Conservation (phyloP, 1,140 invertebrate genomes). For the Psilanteris sp. region DNA sequence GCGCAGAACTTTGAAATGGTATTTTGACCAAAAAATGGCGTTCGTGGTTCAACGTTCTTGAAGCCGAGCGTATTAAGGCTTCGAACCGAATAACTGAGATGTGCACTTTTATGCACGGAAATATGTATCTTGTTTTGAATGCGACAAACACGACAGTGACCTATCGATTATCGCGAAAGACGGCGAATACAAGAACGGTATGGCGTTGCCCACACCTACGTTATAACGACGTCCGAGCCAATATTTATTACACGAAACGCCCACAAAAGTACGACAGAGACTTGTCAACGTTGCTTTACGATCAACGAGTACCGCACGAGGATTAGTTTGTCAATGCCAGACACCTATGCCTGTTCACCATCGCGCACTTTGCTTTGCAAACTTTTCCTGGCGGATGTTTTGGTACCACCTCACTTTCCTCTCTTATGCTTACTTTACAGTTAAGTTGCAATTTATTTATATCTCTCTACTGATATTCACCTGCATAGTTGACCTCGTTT, state of each 20-base stretch:
- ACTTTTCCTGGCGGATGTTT: constrained; percentile 36
- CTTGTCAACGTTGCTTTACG: constrained; percentile 74
- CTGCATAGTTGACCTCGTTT: too few species aligned
- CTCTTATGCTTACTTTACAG: constrained; percentile 35
- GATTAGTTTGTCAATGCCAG: constrained; percentile 78
- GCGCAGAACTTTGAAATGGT: too few species aligned
- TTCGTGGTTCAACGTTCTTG: too few species aligned
- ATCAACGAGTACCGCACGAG: constrained; percentile 72
- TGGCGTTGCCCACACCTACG: constrained; percentile 41
- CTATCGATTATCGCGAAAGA: constrained; percentile 57
- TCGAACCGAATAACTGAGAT: constrained; percentile 5
- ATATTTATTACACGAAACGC: constrained; percentile 71
- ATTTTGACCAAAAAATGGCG: too few species aligned
- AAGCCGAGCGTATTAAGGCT: too few species aligned
- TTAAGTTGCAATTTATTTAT: too few species aligned
- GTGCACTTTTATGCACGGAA: constrained; percentile 5
- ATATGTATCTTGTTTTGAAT: constrained; percentile 35
- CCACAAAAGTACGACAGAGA: constrained; percentile 72
- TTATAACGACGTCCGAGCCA: constrained; percentile 62
- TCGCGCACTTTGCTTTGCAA: constrained; percentile 40
- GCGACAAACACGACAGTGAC: constrained; percentile 44
- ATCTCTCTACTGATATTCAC: too few species aligned
- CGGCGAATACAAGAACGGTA: constrained; percentile 47
- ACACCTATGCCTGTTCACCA: constrained; percentile 62
- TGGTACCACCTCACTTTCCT: constrained; percentile 56